Evolutionary conservation across 1,140 invertebrate genomes (phyloP).

Genomic region (Metaphire vulgaris): DNA sequence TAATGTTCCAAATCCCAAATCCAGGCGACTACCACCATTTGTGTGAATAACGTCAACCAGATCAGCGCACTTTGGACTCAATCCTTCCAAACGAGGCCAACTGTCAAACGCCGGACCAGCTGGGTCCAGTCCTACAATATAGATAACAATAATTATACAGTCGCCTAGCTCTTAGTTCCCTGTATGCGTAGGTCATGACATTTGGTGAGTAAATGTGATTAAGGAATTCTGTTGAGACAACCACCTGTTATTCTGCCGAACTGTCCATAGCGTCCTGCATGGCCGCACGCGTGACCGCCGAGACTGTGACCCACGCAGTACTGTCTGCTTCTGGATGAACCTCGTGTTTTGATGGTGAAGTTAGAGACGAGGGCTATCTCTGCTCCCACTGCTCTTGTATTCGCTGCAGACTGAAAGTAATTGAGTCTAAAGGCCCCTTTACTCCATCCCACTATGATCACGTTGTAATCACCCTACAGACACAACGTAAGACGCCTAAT

Average conservation of each 20-base stretch:
- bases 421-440: conserved; percentile 51
- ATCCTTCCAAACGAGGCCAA: conserved; percentile 43
- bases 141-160: too few species aligned
- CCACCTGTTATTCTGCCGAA: conserved; percentile 69
- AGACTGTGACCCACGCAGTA: conserved; percentile 49
- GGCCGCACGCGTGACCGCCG: conserved; percentile 45
- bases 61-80: conserved; percentile 63
- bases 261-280: conserved; percentile 50
- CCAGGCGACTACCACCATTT: conserved; percentile 58
- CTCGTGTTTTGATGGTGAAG: conserved; percentile 16
- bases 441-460: conserved; percentile 60
- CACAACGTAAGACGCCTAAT: too few species aligned
- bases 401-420: conserved; percentile 33
- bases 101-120: conserved; percentile 42
- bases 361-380: conserved; percentile 52
- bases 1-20: background rate
- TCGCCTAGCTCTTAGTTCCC: too few species aligned
- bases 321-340: conserved; percentile 22
- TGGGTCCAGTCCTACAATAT: conserved; percentile 39
- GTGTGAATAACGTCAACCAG: conserved; percentile 94
- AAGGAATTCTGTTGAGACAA: too few species aligned
- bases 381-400: conserved; percentile 29
- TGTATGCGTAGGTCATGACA: too few species aligned
- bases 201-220: too few species aligned
- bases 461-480: conserved; percentile 54